These are phyloP conservation scores for Drosophila ogumai DNA, from an alignment of 1,140 invertebrate species.

Conservation along the genomic window DNA sequence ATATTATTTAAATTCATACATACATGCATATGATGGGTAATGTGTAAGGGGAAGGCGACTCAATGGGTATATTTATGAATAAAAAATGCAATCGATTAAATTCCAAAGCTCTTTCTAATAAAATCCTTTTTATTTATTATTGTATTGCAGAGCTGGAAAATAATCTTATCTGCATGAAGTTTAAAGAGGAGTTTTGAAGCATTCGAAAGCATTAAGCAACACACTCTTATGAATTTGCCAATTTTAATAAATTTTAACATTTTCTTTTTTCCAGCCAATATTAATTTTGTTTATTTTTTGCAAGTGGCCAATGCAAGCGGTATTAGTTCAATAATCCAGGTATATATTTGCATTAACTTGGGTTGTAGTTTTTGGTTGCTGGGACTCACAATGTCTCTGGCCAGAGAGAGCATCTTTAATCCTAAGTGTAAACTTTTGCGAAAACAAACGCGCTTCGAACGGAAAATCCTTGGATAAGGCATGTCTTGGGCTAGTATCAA, in stretches of 20 bases:
- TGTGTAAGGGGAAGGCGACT: not conserved
- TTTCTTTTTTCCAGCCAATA: conserved; percentile 35
- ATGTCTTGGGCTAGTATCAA: conserved; percentile 51
- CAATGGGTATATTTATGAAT: not conserved
- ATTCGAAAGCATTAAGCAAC: conserved; percentile 65
- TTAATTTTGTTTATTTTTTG: conserved; percentile 24
- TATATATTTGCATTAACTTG: conserved; percentile 21
- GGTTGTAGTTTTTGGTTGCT: conserved; percentile 43
- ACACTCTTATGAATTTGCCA: conserved; percentile 52
- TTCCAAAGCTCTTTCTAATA: conserved; percentile 24
- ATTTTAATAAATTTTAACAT: conserved; percentile 49
- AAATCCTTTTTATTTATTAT: conserved; percentile 14
- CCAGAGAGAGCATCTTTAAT: conserved; percentile 80
- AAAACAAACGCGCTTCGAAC: conserved; percentile 68
- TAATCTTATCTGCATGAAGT: conserved; percentile 20
- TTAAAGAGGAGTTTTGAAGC: conserved; percentile 19
- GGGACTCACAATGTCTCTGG: conserved; percentile 81
- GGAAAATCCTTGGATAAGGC: conserved; percentile 57
- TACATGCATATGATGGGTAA: conserved; percentile 23
- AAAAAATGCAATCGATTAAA: conserved; percentile 37
- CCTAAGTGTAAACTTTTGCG: conserved; percentile 73
- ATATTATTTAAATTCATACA: conserved; percentile 21
- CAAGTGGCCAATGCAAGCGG: conserved; percentile 55
- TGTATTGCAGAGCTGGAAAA: conserved; percentile 26
- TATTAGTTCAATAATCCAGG: conserved; percentile 28